Percentiles rank a stretch among this genome's conserved stretches.
Conservation (phyloP, 2,888 invertebrate genomes). For the Trilocha varians region DNA sequence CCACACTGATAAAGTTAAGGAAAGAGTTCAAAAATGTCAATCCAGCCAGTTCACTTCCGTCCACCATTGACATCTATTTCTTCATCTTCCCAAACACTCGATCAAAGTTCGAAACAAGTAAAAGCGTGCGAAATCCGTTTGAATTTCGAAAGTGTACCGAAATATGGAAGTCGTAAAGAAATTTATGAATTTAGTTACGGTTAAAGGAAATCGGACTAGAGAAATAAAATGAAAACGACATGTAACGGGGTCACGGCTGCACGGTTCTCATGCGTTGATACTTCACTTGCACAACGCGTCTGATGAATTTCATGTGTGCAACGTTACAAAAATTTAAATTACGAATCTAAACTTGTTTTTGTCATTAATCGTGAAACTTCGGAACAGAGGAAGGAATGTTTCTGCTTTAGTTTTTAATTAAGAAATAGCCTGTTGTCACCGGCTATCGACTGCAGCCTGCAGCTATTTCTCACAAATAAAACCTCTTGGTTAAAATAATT, state of each 20-base stretch:
- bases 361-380: no score
- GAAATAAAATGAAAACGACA: slow-evolving; percentile 45
- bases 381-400: no score
- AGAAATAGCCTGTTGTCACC: no score
- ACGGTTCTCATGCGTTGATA: slow-evolving; percentile 34
- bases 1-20: no score
- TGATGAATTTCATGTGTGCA: slow-evolving; percentile 5
- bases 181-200: slow-evolving; percentile 50
- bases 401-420: no score
- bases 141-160: slow-evolving; percentile 47
- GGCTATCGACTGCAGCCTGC: no score
- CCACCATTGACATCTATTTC: no score
- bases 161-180: slow-evolving; percentile 49
- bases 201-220: slow-evolving; percentile 58
- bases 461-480: no score
- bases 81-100: no score
- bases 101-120: slow-evolving; percentile 27
- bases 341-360: slow-evolving; percentile 9
- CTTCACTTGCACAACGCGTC: slow-evolving; percentile 36
- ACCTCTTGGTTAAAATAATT: no score
- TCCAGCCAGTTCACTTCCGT: no score
- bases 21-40: no score
- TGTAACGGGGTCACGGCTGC: slow-evolving; percentile 49
- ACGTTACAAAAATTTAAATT: not conserved
- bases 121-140: slow-evolving; percentile 43